Evolutionary conservation across 2,797 vertebrate species (phyloP), one percentile per base, ranked within the genome.

Genomic region (Ceryle rudis): DNA sequence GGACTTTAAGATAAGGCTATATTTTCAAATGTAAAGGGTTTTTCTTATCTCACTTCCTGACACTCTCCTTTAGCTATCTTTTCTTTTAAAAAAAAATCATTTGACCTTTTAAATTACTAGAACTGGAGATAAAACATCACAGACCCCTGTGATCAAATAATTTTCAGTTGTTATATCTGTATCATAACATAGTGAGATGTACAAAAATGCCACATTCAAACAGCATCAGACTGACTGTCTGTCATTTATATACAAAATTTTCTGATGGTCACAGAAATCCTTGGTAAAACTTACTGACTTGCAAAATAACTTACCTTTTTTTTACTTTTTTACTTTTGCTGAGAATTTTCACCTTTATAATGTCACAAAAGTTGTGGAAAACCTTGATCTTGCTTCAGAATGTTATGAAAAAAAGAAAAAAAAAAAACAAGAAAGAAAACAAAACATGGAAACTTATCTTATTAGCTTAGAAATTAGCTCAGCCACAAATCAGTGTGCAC

Each of bases 1-100:
- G 39, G 83, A 75, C 33, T 83, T 72, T 69, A 55, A 91, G 93
- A 95, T 88, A 95, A 96, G 35, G 4, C 2, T 86, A 11, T 91
- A 70, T 83, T 95, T 95, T 94, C 75, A 81, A 69, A 96, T 82
- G 86, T 91, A 44, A 96, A 94, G 49, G n/a, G 20, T 85, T 90
- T 96, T 84, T n/a, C 85, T 95, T 94, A 96, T 95, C 94, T 95
- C 20, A 11, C 20, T 93, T 97, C 89, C 89, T 90, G 84, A 74
- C 79, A 69, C 31, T 29, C 37, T 73, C n/a, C 58, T 94, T 86
- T 86, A 83, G 55, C n/a, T 81, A 55, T 26, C 55, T 83, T 94
- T 88, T 70, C 60, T 84, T 69, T 81, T 5, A 66, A 85, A 81
- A 84, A 82, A 84, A 52, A 65, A 37, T 91, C 33, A 62, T 91